These are phyloP conservation scores for Philopotamus ludificatus DNA, from an alignment of 1,140 invertebrate genomes.

Conservation along the genomic window DNA sequence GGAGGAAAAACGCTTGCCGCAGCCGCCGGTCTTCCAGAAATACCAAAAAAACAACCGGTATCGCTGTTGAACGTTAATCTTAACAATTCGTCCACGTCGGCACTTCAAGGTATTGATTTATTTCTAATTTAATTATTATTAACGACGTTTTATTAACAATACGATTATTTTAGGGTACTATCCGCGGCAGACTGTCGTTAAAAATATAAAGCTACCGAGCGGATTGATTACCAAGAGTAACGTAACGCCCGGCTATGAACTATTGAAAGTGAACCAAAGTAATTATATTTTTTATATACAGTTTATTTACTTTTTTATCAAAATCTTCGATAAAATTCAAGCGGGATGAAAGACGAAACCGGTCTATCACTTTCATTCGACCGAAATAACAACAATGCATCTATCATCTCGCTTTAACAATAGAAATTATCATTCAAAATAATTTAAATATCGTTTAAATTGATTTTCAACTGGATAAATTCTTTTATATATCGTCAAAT, in stretches of 20 bases:
- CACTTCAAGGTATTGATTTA: background rate
- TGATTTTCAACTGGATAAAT: no score
- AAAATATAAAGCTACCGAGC: slow-evolving; percentile 52
- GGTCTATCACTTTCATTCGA: no score
- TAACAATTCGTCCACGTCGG: slow-evolving; percentile 1
- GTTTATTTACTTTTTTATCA: background rate
- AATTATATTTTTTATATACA: slow-evolving; percentile 34
- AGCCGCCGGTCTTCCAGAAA: slow-evolving; percentile 62
- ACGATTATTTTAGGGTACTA: slow-evolving; percentile 27
- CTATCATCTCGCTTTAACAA: no score
- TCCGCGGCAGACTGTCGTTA: slow-evolving; percentile 20
- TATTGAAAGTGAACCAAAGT: slow-evolving; percentile 42
- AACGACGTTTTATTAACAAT: background rate
- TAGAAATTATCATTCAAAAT: no score
- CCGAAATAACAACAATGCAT: no score
- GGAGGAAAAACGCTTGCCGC: slow-evolving; percentile 78
- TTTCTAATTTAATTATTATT: background rate
- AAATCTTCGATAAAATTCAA: no score
- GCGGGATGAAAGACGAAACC: no score
- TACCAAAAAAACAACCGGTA: slow-evolving; percentile 44
- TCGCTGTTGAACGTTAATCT: slow-evolving; percentile 5
- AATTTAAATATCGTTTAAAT: no score
- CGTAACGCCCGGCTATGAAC: slow-evolving; percentile 52
- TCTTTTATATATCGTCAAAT: no score
- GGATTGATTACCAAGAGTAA: slow-evolving; percentile 56